Base-by-base conservation (phyloP, 2,888 invertebrate genomes). In the Mythimna albipuncta region DNA sequence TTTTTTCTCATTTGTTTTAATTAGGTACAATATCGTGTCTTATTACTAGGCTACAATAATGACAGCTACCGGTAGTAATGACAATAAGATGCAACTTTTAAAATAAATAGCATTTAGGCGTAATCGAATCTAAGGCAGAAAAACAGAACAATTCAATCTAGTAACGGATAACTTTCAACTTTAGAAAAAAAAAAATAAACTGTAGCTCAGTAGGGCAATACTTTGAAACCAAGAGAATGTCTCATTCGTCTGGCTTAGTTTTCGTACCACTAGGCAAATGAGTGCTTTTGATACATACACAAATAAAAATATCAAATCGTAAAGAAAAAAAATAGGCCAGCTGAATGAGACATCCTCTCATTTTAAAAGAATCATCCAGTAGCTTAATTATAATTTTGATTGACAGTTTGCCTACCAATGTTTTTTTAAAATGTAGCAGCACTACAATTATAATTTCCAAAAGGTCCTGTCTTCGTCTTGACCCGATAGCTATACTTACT, bases 11-110 rank as follows among this genome's bases (percentile, higher is more conserved):
- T 78, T 76, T 82, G 68, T 66, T 79, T 82, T 63, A 72, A 79
- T 80, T 79, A 82, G 79, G 67, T 86, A 86, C 83, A 85, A 81
- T 85, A 82, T 75, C 57, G 74, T 82, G 72, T 78, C 71, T 63
- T 72, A 80, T 74, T 41, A 64, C 69, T 79, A 69, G 67, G 72
- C 66, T 77, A 75, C 58, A 67, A 52, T 73, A 63, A 72, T 72
- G 72, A 69, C 6, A 32, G 67, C 54, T 79, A 64, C 38, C 55
- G 32, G 50, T 59, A 50, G 6, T n/a, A 44, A 68, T 19, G 35
- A 16, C 16, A 57, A n/a, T 55, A 32, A 57, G 11, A 76, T 63
- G 21, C 13, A 38, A 76, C n/a, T 0, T 55, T 81, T 59, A 52
- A 58, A 41, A 81, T 41, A 9, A 55, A 21, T 16, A 10, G 6